Evolutionary conservation across 2,888 invertebrate species (phyloP), one percentile per base, ranked within the genome.

Genomic region (Caenorhabditis sp.): DNA sequence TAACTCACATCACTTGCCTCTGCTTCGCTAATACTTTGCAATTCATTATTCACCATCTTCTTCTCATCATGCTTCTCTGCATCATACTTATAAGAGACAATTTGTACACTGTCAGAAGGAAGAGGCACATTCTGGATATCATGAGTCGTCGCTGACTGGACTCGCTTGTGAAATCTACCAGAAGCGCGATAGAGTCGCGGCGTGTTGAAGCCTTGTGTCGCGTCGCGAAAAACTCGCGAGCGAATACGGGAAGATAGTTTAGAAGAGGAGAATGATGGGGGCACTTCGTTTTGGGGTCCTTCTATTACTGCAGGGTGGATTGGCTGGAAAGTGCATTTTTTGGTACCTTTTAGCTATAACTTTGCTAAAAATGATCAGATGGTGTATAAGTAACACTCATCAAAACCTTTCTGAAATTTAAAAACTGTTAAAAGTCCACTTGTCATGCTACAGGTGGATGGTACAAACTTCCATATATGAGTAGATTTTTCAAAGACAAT

Each of bases 41-140:
- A 43, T 53, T 70, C 71, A 63, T 79, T 76, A 38, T 72, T 70
- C 1, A 67, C 65, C 64, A 79, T 68, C 59, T 79, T 79, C 52
- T 79, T 79, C 60, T 72, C 79, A 57, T 79, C 70, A 66, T 79
- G 79, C 49, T 79, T 77, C 23, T 75, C 75, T 10, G 74, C 74
- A 36, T 79, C 78, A 58, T 79, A 79, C 26, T 69, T 79, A 50
- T 72, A 76, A 10, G 72, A 70, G 21, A 76, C 76, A 21, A 72
- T 76, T 49, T 76, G 72, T 3, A 76, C 62, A 23, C 63, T 63
- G 21, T 76, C 76, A 69, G 64, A 63, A 26, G 74, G 75, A 23
- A 75, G 56, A 5, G 70, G 67, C 31, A 70, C 70, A 65, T 56
- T 75, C n/a, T 70, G 67, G 38, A 75, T 75, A 56, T 75, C 75